Evolutionary conservation across 64 coral and sea anemone species (phyloP), one percentile per base, ranked within the genome.

Genomic region (Porites australiensis): DNA sequence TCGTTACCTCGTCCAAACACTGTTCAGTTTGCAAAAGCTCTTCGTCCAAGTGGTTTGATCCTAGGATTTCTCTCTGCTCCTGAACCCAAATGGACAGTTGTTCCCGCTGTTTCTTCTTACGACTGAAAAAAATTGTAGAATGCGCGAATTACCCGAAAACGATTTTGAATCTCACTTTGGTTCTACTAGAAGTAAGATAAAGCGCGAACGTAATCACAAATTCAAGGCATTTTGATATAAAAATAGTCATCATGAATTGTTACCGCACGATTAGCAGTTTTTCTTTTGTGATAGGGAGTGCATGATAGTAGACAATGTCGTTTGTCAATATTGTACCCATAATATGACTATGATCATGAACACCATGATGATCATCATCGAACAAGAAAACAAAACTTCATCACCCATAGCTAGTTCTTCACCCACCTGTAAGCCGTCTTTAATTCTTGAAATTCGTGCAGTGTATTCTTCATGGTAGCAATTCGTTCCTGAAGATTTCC

Each of bases 371-470:
- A 37, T 37, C 27, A 37, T 37, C 27, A 37, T 37, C 27, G 27
- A 37, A 37, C 27, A 37, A 37, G 1, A 37, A 37, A 37, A 37
- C 27, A 37, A 37, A 37, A 37, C 27, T 37, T 37, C 27, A 37
- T 37, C 27, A 37, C 0, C 27, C 27, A 37, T 37, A 0, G 27
- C 27, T 21, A 79, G 57, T 49, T 8, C 6, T 6, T 6, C 21
- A 93, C 58, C 87, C 58, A 93, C 91, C 72, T 86, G 46, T 93
- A 87, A 21, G 73, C n/a, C 3, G 52, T 18, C 58, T 93, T 93
- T 21, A 87, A 27, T 44, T 77, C 82, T 12, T 93, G 79, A 79
- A 86, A 78, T 44, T 93, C 91, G 70, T 87, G 91, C 7, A 93
- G 73, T 54, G 50, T 87, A 21, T 70, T 87, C 27, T 75, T 86